Evolutionary conservation across 2,113 vertebrate species (phyloP).

Genomic region (Onychostruthus taczanowskii): DNA sequence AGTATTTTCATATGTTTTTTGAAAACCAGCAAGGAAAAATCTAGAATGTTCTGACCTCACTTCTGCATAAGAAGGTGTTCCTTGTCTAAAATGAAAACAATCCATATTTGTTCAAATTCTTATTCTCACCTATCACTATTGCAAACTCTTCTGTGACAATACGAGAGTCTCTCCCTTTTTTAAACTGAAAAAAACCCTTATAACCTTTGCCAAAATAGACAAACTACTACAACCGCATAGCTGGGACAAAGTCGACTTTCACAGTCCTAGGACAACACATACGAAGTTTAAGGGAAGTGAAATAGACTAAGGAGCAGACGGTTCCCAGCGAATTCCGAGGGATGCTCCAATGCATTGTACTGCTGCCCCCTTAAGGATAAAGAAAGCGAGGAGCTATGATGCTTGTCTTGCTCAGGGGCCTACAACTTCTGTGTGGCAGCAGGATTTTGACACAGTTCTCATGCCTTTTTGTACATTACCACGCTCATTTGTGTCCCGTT

Average conservation of each 20-base stretch:
- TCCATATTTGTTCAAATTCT: background rate
- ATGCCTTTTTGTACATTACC: background rate
- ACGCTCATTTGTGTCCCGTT: rapidly evolving
- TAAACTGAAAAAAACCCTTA: background rate
- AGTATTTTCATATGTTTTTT: background rate
- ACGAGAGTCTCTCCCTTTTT: background rate
- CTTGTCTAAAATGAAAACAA: background rate
- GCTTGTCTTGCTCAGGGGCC: background rate
- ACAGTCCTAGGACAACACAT: background rate
- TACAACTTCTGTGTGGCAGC: background rate
- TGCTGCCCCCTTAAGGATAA: conserved; percentile 71
- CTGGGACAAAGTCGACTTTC: background rate
- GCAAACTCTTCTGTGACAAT: rapidly evolving
- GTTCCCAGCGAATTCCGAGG: background rate
- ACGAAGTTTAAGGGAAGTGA: background rate
- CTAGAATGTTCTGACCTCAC: background rate
- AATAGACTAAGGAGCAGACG: rapidly evolving
- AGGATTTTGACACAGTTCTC: background rate
- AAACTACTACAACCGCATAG: background rate
- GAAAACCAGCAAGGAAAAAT: background rate
- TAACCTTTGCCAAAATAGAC: background rate
- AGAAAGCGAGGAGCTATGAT: background rate
- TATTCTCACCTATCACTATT: background rate
- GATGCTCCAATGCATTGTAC: background rate
- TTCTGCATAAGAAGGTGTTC: background rate